Conservation (phyloP, 2,113 vertebrate species). For the Larimichthys polyactis region DNA sequence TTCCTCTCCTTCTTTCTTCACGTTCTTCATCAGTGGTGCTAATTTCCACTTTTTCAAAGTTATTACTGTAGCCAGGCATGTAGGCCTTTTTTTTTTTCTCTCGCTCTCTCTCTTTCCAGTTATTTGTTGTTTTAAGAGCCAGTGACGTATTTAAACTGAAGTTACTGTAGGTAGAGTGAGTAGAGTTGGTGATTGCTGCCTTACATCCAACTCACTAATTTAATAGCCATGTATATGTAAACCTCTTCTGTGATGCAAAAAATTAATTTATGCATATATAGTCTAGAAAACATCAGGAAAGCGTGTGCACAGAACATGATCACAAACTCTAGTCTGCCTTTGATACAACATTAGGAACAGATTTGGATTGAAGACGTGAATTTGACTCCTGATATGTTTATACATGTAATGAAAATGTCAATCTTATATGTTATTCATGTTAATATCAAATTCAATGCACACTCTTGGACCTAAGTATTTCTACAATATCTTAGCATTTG, state of each 20-base stretch:
- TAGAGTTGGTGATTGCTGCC: slow-evolving; percentile 64
- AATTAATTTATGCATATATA: slow-evolving; percentile 85
- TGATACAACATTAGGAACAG: slow-evolving; percentile 83
- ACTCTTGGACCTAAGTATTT: slow-evolving; percentile 89
- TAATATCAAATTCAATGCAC: slow-evolving; percentile 54
- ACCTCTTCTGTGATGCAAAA: slow-evolving; percentile 72
- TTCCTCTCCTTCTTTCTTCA: slow-evolving; percentile 68
- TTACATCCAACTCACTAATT: slow-evolving; percentile 64
- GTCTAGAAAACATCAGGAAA: slow-evolving; percentile 49
- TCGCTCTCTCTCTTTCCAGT: background rate
- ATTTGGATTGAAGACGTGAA: slow-evolving; percentile 80
- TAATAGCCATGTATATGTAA: slow-evolving; percentile 69
- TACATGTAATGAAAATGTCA: slow-evolving; percentile 63
- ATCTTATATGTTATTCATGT: slow-evolving; percentile 60
- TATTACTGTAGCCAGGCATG: slow-evolving; percentile 26
- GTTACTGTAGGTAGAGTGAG: slow-evolving; percentile 55
- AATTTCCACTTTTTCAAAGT: slow-evolving; percentile 19
- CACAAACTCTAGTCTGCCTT: slow-evolving; percentile 68
- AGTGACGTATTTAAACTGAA: slow-evolving; percentile 53
- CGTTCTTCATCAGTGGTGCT: slow-evolving; percentile 53
- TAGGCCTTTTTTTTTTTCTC: slow-evolving; percentile 3
- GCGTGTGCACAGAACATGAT: slow-evolving; percentile 51
- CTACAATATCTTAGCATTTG: slow-evolving; percentile 83
- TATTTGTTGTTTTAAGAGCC: slow-evolving; percentile 22
- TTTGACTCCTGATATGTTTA: slow-evolving; percentile 72